Evolutionary conservation across 2,797 vertebrate species (phyloP), one percentile per base, ranked within the genome.

Genomic region (Sus cebifrons): DNA sequence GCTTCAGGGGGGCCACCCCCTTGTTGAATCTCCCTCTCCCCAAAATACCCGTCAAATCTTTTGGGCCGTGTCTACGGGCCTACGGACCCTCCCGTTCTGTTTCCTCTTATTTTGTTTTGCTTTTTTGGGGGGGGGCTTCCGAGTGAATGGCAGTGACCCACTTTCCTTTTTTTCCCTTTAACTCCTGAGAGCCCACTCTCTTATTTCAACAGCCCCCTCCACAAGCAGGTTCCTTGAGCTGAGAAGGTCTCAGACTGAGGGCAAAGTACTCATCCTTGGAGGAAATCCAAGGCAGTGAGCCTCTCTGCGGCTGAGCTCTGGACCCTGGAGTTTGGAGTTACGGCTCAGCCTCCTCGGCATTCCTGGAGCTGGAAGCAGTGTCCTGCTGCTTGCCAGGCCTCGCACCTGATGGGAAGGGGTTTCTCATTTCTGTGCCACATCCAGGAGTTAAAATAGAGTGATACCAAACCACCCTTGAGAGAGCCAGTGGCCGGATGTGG

Each of bases 391-490:
- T 29, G 68, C 86, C 86, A 85, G 73, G 36, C 20, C 89, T 93
- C 85, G 84, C 84, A 96, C 89, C 71, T 86, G 75, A 86, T 52
- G 71, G 40, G 27, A 83, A 91, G 71, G 44, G 17, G 52, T 91
- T 91, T 96, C 60, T 92, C 70, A 84, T 90, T 95, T 82, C 94
- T 3, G 1, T 71, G 86, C 32, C 54, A 78, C 10, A 15, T 96
- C 91, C 40, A 10, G 94, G 89, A 95, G 44, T 94, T 93, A 96
- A 97, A 98, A 94, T 88, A 97, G 91, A 96, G 67, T 36, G 64
- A 90, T 29, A 60, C 16, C 18, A n/a, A 92, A 82, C 83, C 73
- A 77, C 71, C 54, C 32, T 56, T 6, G 62, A 74, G 65, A 21
- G 25, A 94, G 58, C 71, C 65, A 44, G 64, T 36, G 75, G 68